Base-by-base conservation (phyloP, 2,113 vertebrate species). In the Probosciger aterrimus region DNA sequence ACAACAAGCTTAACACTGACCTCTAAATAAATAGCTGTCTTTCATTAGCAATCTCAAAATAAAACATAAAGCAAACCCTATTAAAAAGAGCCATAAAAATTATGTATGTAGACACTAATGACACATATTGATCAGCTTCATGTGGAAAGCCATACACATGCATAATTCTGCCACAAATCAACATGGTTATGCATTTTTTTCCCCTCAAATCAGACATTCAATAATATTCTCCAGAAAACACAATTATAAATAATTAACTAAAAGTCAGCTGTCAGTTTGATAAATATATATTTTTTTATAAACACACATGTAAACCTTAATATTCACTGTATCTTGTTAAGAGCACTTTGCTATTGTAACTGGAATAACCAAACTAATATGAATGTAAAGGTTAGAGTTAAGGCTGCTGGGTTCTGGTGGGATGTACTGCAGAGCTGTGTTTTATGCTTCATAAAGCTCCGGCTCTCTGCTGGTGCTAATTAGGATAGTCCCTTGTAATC, bases 1-100 rank as follows among this genome's bases (percentile, higher is more conserved):
- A 89, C 86, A 96, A 91, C 89, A 96, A 96, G 88, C 92, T 89
- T 93, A 94, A 82, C 6, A 18, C 83, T 95, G 96, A 94, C 96
- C 93, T 95, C 95, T 94, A 92, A 96, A 95, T 92, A 95, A 96
- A 95, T 94, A 84, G 74, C 87, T 97, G 88, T 94, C 88, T 95
- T 95, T 95, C 95, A 94, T 96, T 96, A 96, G 86, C 92, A 89
- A 82, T 88, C 91, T 92, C 77, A 92, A 95, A 96, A 93, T 82
- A 93, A 95, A 95, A 86, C 92, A 93, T 64, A 96, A 96, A 96
- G 82, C 70, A 97, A 93, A 92, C 31, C 88, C 93, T 83, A 94
- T 96, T 88, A 88, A 92, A 96, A 94, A 93, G 79, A 95, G 67
- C 88, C 81, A 90, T 96, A 95, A 96, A 95, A 93, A 94, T 95